phyloP scores from a whole-genome alignment of 2,113 vertebrate species.

The Etheostoma cragini region DNA sequence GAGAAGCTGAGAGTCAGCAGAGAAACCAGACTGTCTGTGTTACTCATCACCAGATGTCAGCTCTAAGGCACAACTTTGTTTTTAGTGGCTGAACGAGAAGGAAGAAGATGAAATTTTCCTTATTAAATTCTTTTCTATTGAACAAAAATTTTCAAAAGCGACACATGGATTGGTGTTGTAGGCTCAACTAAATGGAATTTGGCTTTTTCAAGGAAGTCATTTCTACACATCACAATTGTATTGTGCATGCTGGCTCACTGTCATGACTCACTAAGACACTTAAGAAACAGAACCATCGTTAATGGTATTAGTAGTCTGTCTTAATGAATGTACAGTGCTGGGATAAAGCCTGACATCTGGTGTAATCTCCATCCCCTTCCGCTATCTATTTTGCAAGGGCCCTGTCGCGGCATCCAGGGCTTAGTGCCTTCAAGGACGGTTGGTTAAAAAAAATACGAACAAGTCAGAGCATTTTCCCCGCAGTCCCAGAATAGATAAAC shows the following conservation, averaged over 20 bases:
- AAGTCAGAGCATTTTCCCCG: too few species aligned
- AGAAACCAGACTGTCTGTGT: slow-evolving; percentile 2
- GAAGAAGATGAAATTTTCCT: neutral
- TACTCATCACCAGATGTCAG: neutral
- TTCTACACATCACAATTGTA: neutral
- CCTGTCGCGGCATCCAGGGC: too few species aligned
- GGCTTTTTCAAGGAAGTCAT: neutral
- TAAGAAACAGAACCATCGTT: neutral
- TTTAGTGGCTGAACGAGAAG: neutral
- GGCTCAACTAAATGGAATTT: neutral
- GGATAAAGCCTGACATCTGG: too few species aligned
- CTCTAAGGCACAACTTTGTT: neutral
- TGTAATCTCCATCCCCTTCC: too few species aligned
- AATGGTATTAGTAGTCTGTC: neutral
- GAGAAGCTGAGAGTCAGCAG: neutral
- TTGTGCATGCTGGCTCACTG: neutral
- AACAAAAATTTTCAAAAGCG: neutral
- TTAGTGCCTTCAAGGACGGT: too few species aligned
- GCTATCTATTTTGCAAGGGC: too few species aligned
- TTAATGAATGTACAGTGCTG: too few species aligned
- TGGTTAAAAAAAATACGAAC: too few species aligned
- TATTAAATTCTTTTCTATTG: neutral
- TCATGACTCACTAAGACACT: neutral
- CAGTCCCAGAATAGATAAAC: too few species aligned
- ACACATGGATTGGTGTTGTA: neutral